Evolutionary conservation across 2,113 vertebrate species (phyloP).

Genomic region (Smithornis capensis): DNA sequence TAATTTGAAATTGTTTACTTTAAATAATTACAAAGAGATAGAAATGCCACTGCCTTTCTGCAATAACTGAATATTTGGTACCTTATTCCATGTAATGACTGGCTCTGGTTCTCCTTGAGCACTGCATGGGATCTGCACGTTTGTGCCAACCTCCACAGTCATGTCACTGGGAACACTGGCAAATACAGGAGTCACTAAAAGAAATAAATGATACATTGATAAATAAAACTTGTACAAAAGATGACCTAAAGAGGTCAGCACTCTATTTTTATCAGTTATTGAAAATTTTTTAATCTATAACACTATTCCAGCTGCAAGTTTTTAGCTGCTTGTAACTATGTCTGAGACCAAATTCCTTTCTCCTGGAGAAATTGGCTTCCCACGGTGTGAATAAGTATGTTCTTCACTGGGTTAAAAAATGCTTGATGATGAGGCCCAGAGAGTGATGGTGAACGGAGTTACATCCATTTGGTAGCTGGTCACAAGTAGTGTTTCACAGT

Average conservation of each 20-base stretch:
- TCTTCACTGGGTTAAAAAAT: not conserved
- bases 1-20: not conserved
- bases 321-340: not conserved
- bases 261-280: not conserved
- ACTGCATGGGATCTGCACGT: conserved; percentile 91
- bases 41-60: not conserved
- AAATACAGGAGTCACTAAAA: conserved; percentile 93
- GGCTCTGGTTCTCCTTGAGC: conserved; percentile 93
- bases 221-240: not conserved
- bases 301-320: not conserved
- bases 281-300: not conserved
- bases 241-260: accelerated
- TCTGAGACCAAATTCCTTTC: not conserved
- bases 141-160: conserved; percentile 92
- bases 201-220: not conserved
- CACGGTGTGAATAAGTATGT: not conserved
- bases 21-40: not conserved
- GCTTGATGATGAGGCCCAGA: not conserved
- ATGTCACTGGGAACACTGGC: conserved; percentile 89
- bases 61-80: conserved; percentile 56
- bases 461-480: not conserved
- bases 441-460: too few species aligned
- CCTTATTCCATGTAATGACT: conserved; percentile 98
- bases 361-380: not conserved
- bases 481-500: not conserved